Evolutionary conservation across 2,888 invertebrate genomes (phyloP).

Genomic region (Priocnemis perturbator): DNA sequence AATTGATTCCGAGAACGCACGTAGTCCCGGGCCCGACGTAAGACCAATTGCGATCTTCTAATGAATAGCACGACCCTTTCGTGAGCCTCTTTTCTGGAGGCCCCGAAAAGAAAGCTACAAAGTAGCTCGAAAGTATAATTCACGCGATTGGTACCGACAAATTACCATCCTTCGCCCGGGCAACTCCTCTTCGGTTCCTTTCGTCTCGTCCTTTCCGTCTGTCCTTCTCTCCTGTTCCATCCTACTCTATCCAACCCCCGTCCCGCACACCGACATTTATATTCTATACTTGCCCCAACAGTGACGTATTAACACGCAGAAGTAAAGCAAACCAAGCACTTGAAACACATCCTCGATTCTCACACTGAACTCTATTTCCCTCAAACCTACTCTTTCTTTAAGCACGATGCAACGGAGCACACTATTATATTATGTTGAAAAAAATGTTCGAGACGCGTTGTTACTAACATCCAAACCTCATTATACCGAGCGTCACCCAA

Average conservation of each 20-base stretch:
- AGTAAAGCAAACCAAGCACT: too few species aligned
- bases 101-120: slow-evolving; percentile 53
- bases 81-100: neutral
- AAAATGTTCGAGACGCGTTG: too few species aligned
- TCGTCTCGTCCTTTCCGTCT: neutral
- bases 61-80: slow-evolving; percentile 50
- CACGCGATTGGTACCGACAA: slow-evolving; percentile 55
- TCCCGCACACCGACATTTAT: neutral
- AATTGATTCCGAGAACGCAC: slow-evolving; percentile 2
- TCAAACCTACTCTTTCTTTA: too few species aligned
- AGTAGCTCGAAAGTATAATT: slow-evolving; percentile 59
- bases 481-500: too few species aligned
- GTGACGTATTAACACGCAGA: too few species aligned
- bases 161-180: slow-evolving; percentile 51
- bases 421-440: too few species aligned
- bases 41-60: slow-evolving; percentile 45
- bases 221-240: too few species aligned
- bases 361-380: too few species aligned
- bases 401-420: too few species aligned
- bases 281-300: too few species aligned
- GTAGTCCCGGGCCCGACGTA: slow-evolving; percentile 4
- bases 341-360: too few species aligned
- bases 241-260: neutral
- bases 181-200: slow-evolving; percentile 22
- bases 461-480: too few species aligned